Conservation (phyloP, 1,140 invertebrate genomes). For the Drosophila nigrodunni region DNA sequence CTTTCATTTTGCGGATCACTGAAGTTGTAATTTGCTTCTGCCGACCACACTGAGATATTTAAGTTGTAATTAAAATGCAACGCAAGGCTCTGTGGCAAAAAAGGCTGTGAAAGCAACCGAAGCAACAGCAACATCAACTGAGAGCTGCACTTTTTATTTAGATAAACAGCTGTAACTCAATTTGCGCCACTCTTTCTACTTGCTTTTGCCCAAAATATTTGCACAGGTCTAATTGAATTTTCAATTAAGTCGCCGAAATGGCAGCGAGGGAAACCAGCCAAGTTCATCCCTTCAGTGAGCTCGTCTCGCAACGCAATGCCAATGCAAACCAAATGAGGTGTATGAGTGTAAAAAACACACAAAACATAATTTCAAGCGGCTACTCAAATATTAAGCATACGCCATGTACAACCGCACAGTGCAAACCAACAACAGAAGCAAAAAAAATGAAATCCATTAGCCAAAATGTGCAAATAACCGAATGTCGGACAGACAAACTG, state of each 20-base stretch:
- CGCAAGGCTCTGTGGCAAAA: conserved; percentile 39
- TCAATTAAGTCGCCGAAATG: conserved; percentile 77
- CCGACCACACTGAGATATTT: conserved; percentile 74
- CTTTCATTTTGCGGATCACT: conserved; percentile 78
- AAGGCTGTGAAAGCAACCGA: conserved; percentile 5
- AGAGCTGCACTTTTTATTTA: conserved; percentile 72
- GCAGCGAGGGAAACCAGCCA: conserved; percentile 13
- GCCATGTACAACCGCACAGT: conserved; percentile 72
- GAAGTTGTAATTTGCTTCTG: conserved; percentile 75
- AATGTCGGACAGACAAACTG: conserved; percentile 4
- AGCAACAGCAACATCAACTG: conserved; percentile 3
- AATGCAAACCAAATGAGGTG: conserved; percentile 71
- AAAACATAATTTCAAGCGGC: conserved; percentile 62
- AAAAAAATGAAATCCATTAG: conserved; percentile 71
- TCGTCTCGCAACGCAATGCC: conserved; percentile 23
- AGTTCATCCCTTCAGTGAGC: background rate
- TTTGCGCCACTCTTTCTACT: conserved; percentile 55
- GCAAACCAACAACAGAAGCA: conserved; percentile 33
- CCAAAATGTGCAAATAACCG: conserved; percentile 78
- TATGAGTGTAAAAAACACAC: conserved; percentile 27
- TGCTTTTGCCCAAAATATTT: conserved; percentile 70
- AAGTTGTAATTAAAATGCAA: conserved; percentile 82
- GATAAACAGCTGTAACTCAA: conserved; percentile 80
- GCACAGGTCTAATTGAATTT: conserved; percentile 83
- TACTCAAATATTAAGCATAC: conserved; percentile 77